A percentile compares a stretch with the other conserved stretches of the same genome.
Conservation (phyloP, 2,888 invertebrate species). For the Agriopis aurantiaria region DNA sequence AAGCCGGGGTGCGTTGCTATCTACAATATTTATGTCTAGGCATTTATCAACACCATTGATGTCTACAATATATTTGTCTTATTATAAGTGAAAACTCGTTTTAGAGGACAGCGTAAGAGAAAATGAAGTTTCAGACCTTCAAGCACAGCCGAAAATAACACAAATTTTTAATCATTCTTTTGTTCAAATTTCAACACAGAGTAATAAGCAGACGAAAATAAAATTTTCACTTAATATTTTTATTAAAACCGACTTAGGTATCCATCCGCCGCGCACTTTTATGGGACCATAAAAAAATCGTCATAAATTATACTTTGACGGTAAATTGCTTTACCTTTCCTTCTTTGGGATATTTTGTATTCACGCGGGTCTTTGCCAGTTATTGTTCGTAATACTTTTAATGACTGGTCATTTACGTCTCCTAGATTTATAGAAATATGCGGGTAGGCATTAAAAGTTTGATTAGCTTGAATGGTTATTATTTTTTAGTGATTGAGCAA, state of each 20-base stretch:
- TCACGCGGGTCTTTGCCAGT: slow-evolving; percentile 48
- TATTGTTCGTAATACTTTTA: slow-evolving; percentile 59
- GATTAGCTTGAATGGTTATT: background rate
- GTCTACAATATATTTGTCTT: no score
- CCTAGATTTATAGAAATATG: slow-evolving; percentile 21
- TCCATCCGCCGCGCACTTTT: slow-evolving; percentile 58
- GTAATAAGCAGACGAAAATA: slow-evolving; percentile 48
- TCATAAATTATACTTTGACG: slow-evolving; percentile 67
- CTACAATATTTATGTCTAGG: no score
- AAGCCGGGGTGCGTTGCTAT: no score
- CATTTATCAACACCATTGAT: no score
- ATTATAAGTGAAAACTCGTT: no score
- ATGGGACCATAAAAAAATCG: slow-evolving; percentile 65
- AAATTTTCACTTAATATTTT: slow-evolving; percentile 59
- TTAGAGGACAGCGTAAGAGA: no score
- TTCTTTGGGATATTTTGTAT: slow-evolving; percentile 54
- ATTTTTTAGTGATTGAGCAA: background rate
- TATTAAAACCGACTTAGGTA: slow-evolving; percentile 56
- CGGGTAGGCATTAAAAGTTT: background rate
- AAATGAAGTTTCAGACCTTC: background rate
- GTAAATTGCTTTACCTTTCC: slow-evolving; percentile 56
- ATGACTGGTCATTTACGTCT: slow-evolving; percentile 49
- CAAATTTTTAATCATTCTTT: slow-evolving; percentile 17
- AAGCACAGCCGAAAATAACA: background rate
- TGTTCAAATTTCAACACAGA: slow-evolving; percentile 41